Evolutionary conservation across 2,113 vertebrate species (phyloP).

Genomic region (Aythya baeri): DNA sequence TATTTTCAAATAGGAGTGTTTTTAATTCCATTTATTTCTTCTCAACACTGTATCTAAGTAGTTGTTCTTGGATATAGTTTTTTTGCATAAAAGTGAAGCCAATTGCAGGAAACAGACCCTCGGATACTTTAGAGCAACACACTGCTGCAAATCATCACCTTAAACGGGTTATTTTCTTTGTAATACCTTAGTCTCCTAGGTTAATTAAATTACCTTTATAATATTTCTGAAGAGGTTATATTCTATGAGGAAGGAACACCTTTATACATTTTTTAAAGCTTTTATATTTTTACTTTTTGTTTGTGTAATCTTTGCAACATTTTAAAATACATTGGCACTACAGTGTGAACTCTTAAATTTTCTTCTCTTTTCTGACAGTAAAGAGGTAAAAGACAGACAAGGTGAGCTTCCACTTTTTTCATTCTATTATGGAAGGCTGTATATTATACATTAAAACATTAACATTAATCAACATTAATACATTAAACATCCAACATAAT

Average conservation of each 20-base stretch:
- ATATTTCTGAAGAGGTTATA: conserved; percentile 3
- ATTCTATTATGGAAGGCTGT: background rate
- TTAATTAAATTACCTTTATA: conserved; percentile 24
- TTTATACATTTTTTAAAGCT: background rate
- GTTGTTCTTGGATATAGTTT: conserved; percentile 45
- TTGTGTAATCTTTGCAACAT: background rate
- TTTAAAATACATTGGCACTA: background rate
- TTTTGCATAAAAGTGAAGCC: conserved; percentile 32
- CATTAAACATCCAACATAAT: background rate
- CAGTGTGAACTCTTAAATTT: background rate
- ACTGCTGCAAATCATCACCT: background rate
- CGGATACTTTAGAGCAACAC: conserved; percentile 1
- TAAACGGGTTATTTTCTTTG: background rate
- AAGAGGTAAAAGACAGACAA: background rate
- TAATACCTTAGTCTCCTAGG: background rate
- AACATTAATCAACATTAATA: too few relatives aligned
- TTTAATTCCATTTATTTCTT: conserved; percentile 48
- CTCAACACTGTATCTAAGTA: conserved; percentile 41
- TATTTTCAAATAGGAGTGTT: conserved; percentile 42
- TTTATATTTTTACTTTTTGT: background rate
- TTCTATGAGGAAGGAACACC: background rate
- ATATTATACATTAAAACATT: background rate
- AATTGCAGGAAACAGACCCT: conserved; percentile 43
- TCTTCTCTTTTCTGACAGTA: background rate
- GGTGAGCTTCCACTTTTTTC: background rate